A percentile compares a stretch with the other conserved stretches of the same genome.
phyloP scores from a whole-genome alignment of 2,113 vertebrate species.

The Sander lucioperca region DNA sequence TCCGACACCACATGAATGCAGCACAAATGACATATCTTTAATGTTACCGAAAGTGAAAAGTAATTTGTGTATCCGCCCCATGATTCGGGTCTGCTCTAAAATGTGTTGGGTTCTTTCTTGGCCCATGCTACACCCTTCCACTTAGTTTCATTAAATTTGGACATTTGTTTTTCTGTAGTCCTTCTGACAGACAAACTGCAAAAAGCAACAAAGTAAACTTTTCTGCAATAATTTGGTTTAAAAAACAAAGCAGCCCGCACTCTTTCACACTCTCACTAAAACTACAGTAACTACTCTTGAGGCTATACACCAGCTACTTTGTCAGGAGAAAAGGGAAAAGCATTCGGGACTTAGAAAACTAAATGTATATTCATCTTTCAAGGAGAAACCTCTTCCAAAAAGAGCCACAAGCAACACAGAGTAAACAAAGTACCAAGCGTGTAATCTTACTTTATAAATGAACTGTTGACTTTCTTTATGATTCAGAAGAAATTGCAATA shows the following conservation, averaged over 20 bases:
- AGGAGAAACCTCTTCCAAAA: constrained; percentile 46
- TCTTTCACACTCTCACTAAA: not conserved
- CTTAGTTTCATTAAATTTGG: no score
- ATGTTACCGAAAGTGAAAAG: no score
- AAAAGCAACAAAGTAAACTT: not conserved
- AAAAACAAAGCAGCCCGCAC: not conserved
- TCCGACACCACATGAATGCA: no score
- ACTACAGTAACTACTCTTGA: constrained; percentile 2
- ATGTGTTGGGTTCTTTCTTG: no score
- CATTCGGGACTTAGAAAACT: constrained; percentile 31
- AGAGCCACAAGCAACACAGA: constrained; percentile 41
- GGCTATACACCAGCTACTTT: constrained; percentile 19
- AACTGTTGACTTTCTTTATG: constrained; percentile 49
- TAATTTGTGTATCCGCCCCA: no score
- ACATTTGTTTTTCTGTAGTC: no score
- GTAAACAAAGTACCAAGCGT: constrained; percentile 57
- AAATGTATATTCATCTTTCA: constrained; percentile 50
- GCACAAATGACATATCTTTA: no score
- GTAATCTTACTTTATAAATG: constrained; percentile 61
- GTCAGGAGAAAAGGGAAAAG: constrained; percentile 34
- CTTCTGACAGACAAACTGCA: no score
- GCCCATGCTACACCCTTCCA: no score
- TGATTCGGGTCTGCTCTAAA: no score
- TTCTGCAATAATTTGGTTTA: not conserved
- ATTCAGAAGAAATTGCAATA: constrained; percentile 48